Evolutionary conservation across 2,797 vertebrate genomes (phyloP), one percentile per base, ranked within the genome.

Genomic region (Syndactyla subalaris): DNA sequence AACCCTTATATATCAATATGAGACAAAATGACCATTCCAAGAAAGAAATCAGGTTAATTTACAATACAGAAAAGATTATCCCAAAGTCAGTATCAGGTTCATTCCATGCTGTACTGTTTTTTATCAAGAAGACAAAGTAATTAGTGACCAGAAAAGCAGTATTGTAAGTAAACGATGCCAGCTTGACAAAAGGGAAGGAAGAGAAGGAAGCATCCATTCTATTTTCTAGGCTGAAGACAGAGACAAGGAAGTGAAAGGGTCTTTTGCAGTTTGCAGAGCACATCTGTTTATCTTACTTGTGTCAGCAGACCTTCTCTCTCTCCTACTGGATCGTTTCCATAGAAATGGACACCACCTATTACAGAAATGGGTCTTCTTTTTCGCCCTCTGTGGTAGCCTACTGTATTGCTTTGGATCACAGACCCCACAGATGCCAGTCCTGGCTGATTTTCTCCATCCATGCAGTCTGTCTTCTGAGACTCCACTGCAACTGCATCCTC

Each of bases 341-440:
- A 99, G 96, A 98, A 96, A 97, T 98, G 98, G 94, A 98, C 98
- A 38, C 98, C 98, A 95, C 98, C 99, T 68, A 99, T 99, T 85
- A 99, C 98, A 0, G 99, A 99, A 92, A 99, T 96, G 30, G 99
- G 99, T 84, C 99, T 98, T 86, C 97, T 98, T 97, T 97, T 99
- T 73, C 79, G 83, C n/a, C 88, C 97, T 70, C 95, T 98, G 75
- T 96, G 80, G 91, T 68, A 97, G 87, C 89, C 92, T 88, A 82
- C 58, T 57, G 93, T 94, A 74, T 29, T 83, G 51, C 94, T 95
- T 76, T 93, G 96, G 51, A 58, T 68, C 17, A 46, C 86, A 80
- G 91, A 49, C 12, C 81, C 72, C 1, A 24, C 8, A 0, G 95
- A 80, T 54, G 91, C 34, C 73, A 71, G 27, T 51, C 59, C 87